Base-by-base conservation (phyloP, 2,888 invertebrate species). In the Ctenicera cuprea region DNA sequence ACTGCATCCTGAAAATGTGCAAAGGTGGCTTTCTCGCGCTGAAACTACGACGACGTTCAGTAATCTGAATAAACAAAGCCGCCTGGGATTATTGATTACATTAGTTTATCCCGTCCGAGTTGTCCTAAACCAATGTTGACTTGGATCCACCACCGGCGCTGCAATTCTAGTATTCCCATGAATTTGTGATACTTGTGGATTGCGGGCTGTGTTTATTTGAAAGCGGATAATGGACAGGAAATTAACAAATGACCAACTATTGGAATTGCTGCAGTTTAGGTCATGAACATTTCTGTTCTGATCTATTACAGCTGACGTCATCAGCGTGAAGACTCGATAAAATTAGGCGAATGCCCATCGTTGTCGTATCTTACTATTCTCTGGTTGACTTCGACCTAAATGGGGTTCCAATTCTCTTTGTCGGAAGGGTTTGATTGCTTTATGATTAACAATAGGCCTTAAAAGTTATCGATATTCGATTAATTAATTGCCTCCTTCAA, bases 91-190 rank as follows among this genome's bases (percentile, higher is more conserved):
- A 76, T 77, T 69, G 74, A 77, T 76, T 76, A 59, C 70, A 65
- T 74, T 71, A 74, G 73, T 68, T 71, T 54, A 65, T 69, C 66
- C 63, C 61, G 64, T 45, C 64, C 59, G 50, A 57, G 63, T 59
- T 12, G 65, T 72, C 73, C 71, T 77, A 77, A 75, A 72, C 64
- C 70, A 77, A 77, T 74, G 74, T 74, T 76, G 65, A 74, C 74
- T 71, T 67, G 61, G 59, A 71, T 63, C 50, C 63, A 52, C 41
- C 63, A 48, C 48, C 48, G 50, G 41, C 74, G 33, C 65, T 37
- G n/a, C 26, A 71, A 65, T 74, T 62, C 54, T 66, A 62, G n/a
- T 18, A 38, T 59, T 59, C 18, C 59, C 59, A 38, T 38, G 37
- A 14, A 59, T 57, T 57, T 57, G 59, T 59, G 59, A 59, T 59